Base-by-base conservation (phyloP, 2,113 vertebrate genomes). In the Nyctereutes procyonoides region DNA sequence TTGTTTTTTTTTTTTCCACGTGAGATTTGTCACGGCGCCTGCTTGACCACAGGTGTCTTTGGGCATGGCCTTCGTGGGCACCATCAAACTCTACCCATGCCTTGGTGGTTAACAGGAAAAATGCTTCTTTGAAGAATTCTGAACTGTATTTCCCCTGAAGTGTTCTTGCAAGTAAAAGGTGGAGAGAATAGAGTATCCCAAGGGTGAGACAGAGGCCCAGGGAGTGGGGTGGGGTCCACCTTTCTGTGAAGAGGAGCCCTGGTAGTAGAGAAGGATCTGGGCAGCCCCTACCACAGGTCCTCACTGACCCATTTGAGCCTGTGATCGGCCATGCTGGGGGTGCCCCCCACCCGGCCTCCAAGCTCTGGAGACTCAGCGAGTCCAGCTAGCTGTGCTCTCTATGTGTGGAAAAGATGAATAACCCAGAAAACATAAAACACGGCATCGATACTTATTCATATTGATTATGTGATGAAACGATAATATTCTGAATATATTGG, bases 271-370 rank as follows among this genome's bases (percentile, higher is more conserved):
- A 58, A 51, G 1, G 62, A 28, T 48, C 51, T 5, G 6, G 1
- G 53, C 3, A 5, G 6, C 67, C 51, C 3, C 53, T 43, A 0
- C 24, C 65, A 3, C 6, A 1, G 14, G 8, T 20, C 65, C 55
- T 24, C 0, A 5, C 13, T 22, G n/a, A 15, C 53, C 32, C 24
- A 0, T 2, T 5, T 12, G 32, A 62, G 62, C 35, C 55, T 11
- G 32, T 1, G 15, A 12, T 53, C 43, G 17, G 0, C 43, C 10
- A 4, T 3, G 2, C 0, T 0, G 9, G 58, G 19, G 8, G 15
- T 16, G 14, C 55, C 55, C 15, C 32, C 19, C 15, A 43, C 43
- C 43, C 5, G 43, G 43, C 43, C 43, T 43, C 35, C 1, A 1
- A 12, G 82, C 82, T 8, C 32, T 73, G 20, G 63, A 14, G 14